Percentiles rank a stretch among this genome's conserved stretches.
Evolutionary conservation across 92 coral and sea anemone genomes (phyloP).

Genomic region (Palythoa heliodiscus): DNA sequence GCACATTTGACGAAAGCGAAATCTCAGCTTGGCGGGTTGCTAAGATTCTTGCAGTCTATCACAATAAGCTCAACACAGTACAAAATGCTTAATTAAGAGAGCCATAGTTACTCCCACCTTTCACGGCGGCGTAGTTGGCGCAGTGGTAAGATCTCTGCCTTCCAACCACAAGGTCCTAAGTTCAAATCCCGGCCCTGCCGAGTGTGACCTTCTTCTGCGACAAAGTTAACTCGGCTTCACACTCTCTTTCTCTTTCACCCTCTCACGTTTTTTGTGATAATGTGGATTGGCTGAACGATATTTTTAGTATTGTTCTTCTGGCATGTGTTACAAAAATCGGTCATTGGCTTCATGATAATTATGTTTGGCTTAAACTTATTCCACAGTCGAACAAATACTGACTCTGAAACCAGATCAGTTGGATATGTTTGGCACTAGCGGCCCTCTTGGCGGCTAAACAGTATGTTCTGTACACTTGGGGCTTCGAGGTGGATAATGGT

Average conservation of each 20-base stretch:
- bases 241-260: background rate
- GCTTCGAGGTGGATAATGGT: constrained; percentile 45
- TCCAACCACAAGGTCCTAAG: too few species aligned
- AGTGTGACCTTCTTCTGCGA: too few species aligned
- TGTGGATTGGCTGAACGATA: background rate
- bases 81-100: too few species aligned
- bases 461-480: constrained; percentile 40
- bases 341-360: constrained; percentile 8
- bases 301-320: constrained; percentile 8
- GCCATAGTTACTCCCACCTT: too few species aligned
- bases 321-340: constrained; percentile 8
- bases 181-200: too few species aligned
- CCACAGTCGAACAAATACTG: background rate
- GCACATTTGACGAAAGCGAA: too few species aligned
- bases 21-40: too few species aligned
- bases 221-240: too few species aligned
- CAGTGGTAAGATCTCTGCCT: too few species aligned
- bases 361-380: background rate
- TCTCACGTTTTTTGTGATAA: background rate
- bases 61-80: too few species aligned
- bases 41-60: too few species aligned
- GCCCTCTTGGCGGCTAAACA: constrained; percentile 21
- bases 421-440: background rate
- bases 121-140: too few species aligned
- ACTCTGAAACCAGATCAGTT: constrained; percentile 9